Percentiles rank a stretch among this genome's conserved stretches.
Conservation (phyloP, 2,888 invertebrate genomes). For the Zele albiditarsus region DNA sequence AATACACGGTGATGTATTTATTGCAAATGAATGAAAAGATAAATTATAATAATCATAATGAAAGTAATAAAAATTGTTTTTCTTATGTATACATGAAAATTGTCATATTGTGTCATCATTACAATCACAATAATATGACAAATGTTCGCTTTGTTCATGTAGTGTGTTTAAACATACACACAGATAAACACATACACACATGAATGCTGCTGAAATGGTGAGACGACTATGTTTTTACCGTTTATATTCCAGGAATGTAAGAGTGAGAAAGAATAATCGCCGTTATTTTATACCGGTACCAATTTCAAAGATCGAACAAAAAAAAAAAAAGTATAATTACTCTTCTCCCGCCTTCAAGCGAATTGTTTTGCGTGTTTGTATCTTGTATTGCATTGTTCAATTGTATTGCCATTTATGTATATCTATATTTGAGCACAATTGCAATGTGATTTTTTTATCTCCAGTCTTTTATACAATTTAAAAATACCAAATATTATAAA, state of each 20-base stretch:
- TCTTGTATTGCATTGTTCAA: not conserved
- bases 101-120: not conserved
- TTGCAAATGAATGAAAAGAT: not conserved
- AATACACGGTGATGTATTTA: not conserved
- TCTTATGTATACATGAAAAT: not conserved
- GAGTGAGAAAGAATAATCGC: constrained; percentile 13
- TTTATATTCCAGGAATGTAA: constrained; percentile 28
- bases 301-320: constrained; percentile 15
- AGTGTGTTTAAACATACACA: not conserved
- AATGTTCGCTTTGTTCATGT: not conserved
- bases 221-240: constrained; percentile 17
- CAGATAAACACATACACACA: not conserved
- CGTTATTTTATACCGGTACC: constrained; percentile 38
- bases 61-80: not conserved
- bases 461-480: not conserved
- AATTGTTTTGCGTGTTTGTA: constrained; percentile 3
- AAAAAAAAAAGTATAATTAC: constrained; percentile 6
- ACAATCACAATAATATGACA: constrained; percentile 5
- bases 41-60: not conserved
- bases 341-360: not conserved
- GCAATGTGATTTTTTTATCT: not conserved
- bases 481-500: not conserved
- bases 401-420: not conserved
- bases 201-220: constrained; percentile 10
- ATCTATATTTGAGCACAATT: not conserved